Evolutionary conservation across 2,113 vertebrate genomes (phyloP).

Genomic region (Notiomystis cincta): DNA sequence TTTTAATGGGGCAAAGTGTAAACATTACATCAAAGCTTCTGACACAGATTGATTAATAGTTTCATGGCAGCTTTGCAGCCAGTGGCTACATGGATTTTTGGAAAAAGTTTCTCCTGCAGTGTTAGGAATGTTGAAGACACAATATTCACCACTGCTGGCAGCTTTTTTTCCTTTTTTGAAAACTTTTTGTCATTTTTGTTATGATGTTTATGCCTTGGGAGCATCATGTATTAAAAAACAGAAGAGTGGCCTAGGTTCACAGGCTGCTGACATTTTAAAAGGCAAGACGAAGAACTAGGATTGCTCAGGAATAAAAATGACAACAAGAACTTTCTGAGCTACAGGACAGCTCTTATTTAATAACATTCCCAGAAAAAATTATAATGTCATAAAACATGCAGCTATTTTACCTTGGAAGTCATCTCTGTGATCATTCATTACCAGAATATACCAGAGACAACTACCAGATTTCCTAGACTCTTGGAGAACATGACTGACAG

Average conservation of each 20-base stretch:
- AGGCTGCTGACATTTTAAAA: neutral
- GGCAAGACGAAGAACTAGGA: neutral
- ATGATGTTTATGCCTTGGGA: neutral
- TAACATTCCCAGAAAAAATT: neutral
- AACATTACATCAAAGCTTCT: neutral
- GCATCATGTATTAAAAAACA: neutral
- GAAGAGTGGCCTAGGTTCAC: neutral
- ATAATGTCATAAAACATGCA: fast-evolving
- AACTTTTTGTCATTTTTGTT: neutral
- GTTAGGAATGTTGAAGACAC: neutral
- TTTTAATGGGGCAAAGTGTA: neutral
- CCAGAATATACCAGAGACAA: neutral
- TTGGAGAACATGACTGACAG: neutral
- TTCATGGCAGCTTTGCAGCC: neutral
- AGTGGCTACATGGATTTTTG: neutral
- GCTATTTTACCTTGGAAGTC: neutral
- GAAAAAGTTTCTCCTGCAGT: neutral
- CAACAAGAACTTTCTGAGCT: neutral
- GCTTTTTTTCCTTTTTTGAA: neutral
- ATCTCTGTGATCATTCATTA: neutral
- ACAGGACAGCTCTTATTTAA: neutral
- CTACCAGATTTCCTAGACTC: neutral
- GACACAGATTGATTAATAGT: neutral
- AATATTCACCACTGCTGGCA: neutral
- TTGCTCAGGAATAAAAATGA: neutral